Evolutionary conservation across 2,888 invertebrate genomes (phyloP).

Genomic region (Dynastes grantii): DNA sequence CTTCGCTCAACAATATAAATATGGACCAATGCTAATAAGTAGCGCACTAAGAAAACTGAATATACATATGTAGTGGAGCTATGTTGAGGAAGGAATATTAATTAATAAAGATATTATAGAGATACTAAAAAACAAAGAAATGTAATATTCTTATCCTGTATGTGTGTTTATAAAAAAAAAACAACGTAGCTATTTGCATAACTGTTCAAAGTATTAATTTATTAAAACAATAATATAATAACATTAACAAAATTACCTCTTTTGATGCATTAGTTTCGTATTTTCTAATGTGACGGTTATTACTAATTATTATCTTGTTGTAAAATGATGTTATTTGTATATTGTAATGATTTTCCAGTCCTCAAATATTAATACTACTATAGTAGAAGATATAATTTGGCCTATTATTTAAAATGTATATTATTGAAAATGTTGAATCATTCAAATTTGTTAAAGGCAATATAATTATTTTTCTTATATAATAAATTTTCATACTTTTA

Average conservation of each 20-base stretch:
- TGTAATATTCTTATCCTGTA: conserved; percentile 16
- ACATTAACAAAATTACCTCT: conserved; percentile 42
- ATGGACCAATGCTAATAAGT: conserved; percentile 28
- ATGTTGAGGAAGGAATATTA: conserved; percentile 14
- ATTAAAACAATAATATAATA: conserved; percentile 28
- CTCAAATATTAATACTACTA: too few species aligned
- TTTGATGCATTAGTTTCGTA: conserved; percentile 37
- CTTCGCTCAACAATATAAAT: not conserved
- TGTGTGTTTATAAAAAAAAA: conserved; percentile 20
- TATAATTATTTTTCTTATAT: too few species aligned
- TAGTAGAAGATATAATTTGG: too few species aligned
- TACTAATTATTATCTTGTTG: conserved; percentile 60
- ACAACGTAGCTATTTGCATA: conserved; percentile 6
- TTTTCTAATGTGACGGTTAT: conserved; percentile 51
- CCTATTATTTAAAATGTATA: too few species aligned
- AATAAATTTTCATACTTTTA: too few species aligned
- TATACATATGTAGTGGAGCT: conserved; percentile 21
- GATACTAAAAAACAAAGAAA: conserved; percentile 26
- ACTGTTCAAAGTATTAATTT: conserved; percentile 32
- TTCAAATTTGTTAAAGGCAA: too few species aligned
- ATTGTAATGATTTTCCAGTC: too few species aligned
- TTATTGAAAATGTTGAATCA: too few species aligned
- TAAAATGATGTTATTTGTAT: conserved; percentile 53
- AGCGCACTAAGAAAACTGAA: conserved; percentile 2
- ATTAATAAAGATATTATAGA: not conserved